Conservation (phyloP, 2,113 vertebrate genomes). For the Setophaga kirtlandii region DNA sequence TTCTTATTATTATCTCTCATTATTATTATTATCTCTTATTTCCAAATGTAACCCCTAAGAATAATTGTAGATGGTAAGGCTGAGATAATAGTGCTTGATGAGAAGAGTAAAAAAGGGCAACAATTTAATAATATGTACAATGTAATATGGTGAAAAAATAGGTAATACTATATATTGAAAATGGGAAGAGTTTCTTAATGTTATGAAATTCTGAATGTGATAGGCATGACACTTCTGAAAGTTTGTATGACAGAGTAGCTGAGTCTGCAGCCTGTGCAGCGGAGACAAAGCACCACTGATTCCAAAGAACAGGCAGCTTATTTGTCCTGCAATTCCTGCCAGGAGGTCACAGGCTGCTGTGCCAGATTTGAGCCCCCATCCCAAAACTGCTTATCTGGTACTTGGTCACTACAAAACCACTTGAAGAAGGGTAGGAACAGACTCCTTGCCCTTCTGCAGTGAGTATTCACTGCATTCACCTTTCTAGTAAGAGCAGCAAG, state of each 20-base stretch:
- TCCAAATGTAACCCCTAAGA: slow-evolving; percentile 10
- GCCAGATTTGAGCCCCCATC: neutral
- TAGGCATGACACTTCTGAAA: neutral
- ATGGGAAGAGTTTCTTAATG: neutral
- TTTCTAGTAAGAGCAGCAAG: neutral
- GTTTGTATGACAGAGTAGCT: neutral
- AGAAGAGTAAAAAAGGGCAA: neutral
- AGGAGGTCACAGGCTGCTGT: neutral
- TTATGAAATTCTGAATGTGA: neutral
- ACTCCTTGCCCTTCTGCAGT: neutral
- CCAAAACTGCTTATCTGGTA: neutral
- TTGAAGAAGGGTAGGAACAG: neutral
- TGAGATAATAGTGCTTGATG: neutral
- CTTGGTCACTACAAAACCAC: neutral
- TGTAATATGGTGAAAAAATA: neutral
- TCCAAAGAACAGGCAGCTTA: neutral
- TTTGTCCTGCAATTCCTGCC: neutral
- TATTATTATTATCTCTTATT: neutral
- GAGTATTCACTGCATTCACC: neutral
- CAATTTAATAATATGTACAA: neutral
- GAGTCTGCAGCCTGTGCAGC: neutral
- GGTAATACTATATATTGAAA: neutral
- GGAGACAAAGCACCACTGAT: neutral
- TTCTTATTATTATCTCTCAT: too few relatives aligned
- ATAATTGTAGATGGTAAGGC: neutral